Conservation (phyloP, 1,140 invertebrate genomes). For the Meloidogyne chitwoodi region DNA sequence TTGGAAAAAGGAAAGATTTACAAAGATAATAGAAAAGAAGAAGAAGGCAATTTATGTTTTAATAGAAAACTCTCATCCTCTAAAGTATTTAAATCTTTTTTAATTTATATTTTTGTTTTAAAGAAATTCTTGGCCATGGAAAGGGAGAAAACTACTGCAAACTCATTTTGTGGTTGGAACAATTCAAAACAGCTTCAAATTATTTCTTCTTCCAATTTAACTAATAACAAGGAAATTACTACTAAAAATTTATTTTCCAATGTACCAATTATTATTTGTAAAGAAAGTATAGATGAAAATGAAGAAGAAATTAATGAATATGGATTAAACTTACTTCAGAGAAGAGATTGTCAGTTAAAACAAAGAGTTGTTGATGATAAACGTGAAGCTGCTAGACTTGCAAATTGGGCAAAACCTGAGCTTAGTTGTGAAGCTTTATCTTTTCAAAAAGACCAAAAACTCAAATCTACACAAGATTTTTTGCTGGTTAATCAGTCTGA, state of each 20-base stretch:
- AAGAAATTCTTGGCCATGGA: background rate
- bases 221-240: background rate
- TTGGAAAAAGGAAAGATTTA: background rate
- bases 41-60: background rate
- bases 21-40: background rate
- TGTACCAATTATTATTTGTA: conserved; percentile 7
- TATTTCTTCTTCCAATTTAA: background rate
- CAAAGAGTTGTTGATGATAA: background rate
- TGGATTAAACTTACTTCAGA: background rate
- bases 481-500: background rate
- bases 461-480: background rate
- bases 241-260: background rate
- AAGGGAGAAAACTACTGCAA: background rate
- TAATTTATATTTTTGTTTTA: background rate
- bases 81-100: background rate
- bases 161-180: background rate
- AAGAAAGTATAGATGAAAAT: background rate
- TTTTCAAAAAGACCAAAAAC: background rate
- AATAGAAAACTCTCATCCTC: background rate
- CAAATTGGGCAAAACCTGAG: conserved; percentile 46
- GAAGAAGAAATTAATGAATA: conserved; percentile 3
- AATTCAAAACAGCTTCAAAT: background rate
- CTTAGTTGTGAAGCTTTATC: conserved; percentile 29
- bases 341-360: background rate
- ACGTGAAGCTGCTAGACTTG: conserved; percentile 50